These are phyloP conservation scores for Passer domesticus DNA, from an alignment of 2,113 vertebrate genomes.

Conservation along the genomic window DNA sequence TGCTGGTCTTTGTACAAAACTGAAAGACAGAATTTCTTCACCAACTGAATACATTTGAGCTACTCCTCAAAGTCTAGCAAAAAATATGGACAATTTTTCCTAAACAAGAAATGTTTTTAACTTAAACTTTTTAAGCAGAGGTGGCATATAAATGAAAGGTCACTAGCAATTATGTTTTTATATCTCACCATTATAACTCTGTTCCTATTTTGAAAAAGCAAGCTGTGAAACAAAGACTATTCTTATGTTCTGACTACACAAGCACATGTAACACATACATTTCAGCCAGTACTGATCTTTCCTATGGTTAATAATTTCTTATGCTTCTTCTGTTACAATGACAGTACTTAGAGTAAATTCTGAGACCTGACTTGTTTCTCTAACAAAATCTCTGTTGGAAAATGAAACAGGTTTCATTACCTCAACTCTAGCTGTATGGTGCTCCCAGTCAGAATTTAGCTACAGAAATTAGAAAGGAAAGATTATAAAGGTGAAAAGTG, in stretches of 20 bases:
- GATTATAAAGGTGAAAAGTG: background rate
- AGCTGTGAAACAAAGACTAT: background rate
- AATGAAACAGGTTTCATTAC: background rate
- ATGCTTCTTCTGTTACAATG: background rate
- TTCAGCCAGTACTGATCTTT: background rate
- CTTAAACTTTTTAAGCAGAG: background rate
- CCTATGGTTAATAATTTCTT: background rate
- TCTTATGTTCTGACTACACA: background rate
- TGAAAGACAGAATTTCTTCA: background rate
- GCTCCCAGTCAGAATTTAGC: background rate
- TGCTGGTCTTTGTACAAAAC: background rate
- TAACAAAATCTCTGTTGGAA: background rate
- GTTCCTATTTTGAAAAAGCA: background rate
- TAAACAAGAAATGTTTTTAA: background rate
- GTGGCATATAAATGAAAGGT: background rate
- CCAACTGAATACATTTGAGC: background rate
- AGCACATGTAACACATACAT: background rate
- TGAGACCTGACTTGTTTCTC: background rate
- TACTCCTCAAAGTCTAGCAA: background rate
- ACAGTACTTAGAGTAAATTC: background rate
- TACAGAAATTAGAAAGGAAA: background rate
- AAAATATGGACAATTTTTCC: background rate
- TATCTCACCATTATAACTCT: background rate
- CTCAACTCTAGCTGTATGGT: background rate
- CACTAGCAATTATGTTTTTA: background rate